Conservation (phyloP, 2,797 vertebrate species). For the Taenioides sp. region DNA sequence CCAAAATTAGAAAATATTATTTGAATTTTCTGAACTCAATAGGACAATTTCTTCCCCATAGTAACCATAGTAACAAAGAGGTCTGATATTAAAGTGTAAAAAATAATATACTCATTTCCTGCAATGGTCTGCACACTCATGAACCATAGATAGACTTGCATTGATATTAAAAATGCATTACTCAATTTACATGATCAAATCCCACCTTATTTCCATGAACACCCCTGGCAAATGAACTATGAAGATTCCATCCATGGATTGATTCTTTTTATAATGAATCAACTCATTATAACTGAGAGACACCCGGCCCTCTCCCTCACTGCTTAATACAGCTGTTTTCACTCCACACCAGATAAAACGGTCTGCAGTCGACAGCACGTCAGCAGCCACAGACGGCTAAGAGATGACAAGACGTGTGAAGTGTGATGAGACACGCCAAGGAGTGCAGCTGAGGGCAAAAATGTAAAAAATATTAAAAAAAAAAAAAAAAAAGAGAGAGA, state of each 20-base stretch:
- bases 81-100: not conserved
- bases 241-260: conserved; percentile 3
- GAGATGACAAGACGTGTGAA: conserved; percentile 5
- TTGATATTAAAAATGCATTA: conserved; percentile 52
- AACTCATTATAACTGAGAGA: conserved; percentile 14
- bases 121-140: conserved; percentile 26
- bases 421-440: not conserved
- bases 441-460: conserved; percentile 5
- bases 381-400: not conserved
- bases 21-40: not conserved
- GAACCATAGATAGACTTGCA: conserved; percentile 36
- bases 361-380: not conserved
- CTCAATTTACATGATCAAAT: conserved; percentile 58
- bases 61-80: not conserved
- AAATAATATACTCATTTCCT: conserved; percentile 1
- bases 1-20: not conserved
- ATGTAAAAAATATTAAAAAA: no score
- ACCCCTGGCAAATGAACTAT: conserved; percentile 28
- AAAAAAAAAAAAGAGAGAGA: not conserved
- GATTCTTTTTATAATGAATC: not conserved
- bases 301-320: conserved; percentile 6
- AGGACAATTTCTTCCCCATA: not conserved
- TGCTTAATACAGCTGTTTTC: conserved; percentile 14
- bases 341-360: not conserved
- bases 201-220: conserved; percentile 30